Conservation (phyloP, 2,888 invertebrate species). For the Gastrophysa polygoni region DNA sequence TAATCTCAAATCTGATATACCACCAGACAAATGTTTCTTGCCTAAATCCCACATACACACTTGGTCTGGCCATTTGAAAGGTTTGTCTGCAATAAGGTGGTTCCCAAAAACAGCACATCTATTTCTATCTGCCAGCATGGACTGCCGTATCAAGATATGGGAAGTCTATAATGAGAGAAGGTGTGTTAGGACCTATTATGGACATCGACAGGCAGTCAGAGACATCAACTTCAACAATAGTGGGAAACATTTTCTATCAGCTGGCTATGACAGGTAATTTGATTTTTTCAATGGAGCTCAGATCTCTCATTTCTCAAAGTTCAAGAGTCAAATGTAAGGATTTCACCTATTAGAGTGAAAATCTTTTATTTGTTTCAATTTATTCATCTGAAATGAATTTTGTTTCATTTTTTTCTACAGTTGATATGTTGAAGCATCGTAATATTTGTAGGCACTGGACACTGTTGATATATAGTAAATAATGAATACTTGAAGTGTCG, state of each 20-base stretch:
- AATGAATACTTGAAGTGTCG: no score
- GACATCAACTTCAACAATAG: conserved; percentile 95
- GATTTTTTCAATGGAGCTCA: neutral
- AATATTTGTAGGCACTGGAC: no score
- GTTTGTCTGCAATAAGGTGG: conserved; percentile 93
- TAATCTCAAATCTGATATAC: conserved; percentile 82
- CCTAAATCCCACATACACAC: conserved; percentile 96
- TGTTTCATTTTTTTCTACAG: no score
- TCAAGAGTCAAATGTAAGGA: no score
- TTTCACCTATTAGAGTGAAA: no score
- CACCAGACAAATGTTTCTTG: conserved; percentile 94
- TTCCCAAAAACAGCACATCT: conserved; percentile 94
- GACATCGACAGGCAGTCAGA: conserved; percentile 95
- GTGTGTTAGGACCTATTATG: conserved; percentile 92
- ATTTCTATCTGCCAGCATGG: conserved; percentile 95
- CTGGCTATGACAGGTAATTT: conserved; percentile 70
- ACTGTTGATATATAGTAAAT: no score
- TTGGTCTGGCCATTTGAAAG: conserved; percentile 97
- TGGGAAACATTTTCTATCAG: conserved; percentile 92
- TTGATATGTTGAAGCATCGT: no score
- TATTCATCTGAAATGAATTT: no score
- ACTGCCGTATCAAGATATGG: conserved; percentile 96
- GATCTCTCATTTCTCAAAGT: neutral
- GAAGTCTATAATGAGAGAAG: conserved; percentile 96
- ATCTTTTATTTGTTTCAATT: no score